phyloP scores from a whole-genome alignment of 1,140 invertebrate species.

The Campoletis sonorensis region DNA sequence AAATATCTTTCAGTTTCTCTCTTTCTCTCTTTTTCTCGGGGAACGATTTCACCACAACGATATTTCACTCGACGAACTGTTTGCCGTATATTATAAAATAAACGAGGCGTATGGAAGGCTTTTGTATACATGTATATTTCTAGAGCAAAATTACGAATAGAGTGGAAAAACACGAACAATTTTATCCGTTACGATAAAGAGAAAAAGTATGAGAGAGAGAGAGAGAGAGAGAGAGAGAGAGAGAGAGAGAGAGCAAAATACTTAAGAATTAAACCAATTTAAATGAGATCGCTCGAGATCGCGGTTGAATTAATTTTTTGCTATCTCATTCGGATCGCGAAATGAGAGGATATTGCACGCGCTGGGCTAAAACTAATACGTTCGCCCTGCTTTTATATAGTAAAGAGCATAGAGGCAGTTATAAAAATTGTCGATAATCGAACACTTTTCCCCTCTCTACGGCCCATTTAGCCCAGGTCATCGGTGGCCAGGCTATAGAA shows the following conservation, averaged over 20 bases:
- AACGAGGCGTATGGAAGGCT: not conserved
- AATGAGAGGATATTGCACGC: not conserved
- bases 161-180: conserved; percentile 20
- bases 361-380: conserved; percentile 28
- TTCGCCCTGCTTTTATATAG: conserved; percentile 24
- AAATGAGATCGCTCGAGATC: conserved; percentile 39
- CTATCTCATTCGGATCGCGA: conserved; percentile 38
- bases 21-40: not conserved
- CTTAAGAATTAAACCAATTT: conserved; percentile 31
- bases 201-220: not conserved
- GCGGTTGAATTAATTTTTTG: conserved; percentile 44
- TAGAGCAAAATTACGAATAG: conserved; percentile 20
- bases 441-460: not conserved
- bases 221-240: not conserved
- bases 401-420: conserved; percentile 28
- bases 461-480: not conserved
- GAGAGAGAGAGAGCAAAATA: not conserved
- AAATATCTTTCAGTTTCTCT: conserved; percentile 14
- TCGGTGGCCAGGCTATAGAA: conserved; percentile 20
- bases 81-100: conserved; percentile 18
- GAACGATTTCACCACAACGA: conserved; percentile 23
- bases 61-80: conserved; percentile 31
- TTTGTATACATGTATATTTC: not conserved
- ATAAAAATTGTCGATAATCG: conserved; percentile 43
- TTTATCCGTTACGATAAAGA: conserved; percentile 8